Evolutionary conservation across 2,113 vertebrate species (phyloP), one percentile per base, ranked within the genome.

Genomic region (Silurus glanis): DNA sequence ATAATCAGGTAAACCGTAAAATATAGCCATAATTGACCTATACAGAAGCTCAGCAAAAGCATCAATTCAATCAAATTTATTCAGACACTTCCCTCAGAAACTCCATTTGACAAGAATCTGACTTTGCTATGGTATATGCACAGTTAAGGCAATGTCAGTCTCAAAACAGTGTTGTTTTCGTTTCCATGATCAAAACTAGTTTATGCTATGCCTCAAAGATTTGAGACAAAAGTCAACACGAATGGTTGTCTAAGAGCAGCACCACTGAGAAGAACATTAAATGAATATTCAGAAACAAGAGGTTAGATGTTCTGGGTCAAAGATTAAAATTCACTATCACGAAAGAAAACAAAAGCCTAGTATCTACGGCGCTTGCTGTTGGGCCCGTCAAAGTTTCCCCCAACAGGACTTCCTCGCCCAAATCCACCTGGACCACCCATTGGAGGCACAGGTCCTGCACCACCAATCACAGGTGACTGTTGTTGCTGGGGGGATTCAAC

Each of bases 351-450:
- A 91, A 88, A 87, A 85, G 91, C 13, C 95, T 93, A 99, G 88
- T 96, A 99, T 95, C 97, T 96, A 91, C 96, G 96, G 37, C 97
- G 97, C 87, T 99, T 99, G 95, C 96, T 98, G 94, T 97, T 99
- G 90, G 97, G 97, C 88, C 97, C 97, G 90, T 99, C 98, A 94
- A 98, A 99, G 93, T 93, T 96, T 80, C 95, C 95, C 92, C 95
- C 92, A 37, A 89, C 95, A 92, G 97, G 97, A 89, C 93, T 97
- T 92, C 97, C 97, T 95, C 96, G 94, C 91, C 96, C 96, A 95
- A 97, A 99, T 91, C 95, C 96, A 91, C 94, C 94, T 78, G 95
- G 93, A 90, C 95, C 96, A 94, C 95, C 96, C 92, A 93, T 95
- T 83, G 96, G 96, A 89, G 96, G 93, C 91, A 92, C 92, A 59